These are phyloP conservation scores for Criorhina ranunculi DNA, from an alignment of 2,888 invertebrate genomes.

Conservation along the genomic window DNA sequence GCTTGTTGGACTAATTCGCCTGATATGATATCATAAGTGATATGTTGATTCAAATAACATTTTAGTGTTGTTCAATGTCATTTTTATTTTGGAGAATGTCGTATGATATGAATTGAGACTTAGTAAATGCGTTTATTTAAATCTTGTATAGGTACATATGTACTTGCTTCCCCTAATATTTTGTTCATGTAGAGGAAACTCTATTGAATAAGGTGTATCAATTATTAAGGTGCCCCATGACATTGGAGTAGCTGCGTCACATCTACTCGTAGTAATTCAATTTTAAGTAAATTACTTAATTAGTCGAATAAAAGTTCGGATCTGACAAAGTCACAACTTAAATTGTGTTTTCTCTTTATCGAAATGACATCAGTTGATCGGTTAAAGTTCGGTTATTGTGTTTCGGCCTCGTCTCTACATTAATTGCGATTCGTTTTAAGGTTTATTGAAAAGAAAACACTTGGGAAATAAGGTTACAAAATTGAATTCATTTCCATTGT, in stretches of 20 bases:
- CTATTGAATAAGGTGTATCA: no score
- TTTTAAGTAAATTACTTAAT: constrained; percentile 15
- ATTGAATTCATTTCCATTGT: neutral
- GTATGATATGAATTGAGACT: constrained; percentile 35
- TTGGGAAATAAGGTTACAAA: neutral
- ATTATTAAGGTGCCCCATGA: neutral
- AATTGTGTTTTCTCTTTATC: constrained; percentile 5
- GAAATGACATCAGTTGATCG: constrained; percentile 1
- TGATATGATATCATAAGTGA: constrained; percentile 46
- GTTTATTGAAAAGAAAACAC: constrained; percentile 9
- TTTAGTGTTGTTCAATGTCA: constrained; percentile 52
- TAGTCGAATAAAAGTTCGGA: neutral
- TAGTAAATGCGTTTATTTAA: neutral
- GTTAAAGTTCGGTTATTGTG: neutral
- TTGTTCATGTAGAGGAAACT: no score
- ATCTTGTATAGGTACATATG: neutral
- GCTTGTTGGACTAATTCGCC: constrained; percentile 14
- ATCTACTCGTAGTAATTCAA: neutral
- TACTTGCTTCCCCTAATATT: no score
- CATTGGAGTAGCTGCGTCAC: constrained; percentile 15
- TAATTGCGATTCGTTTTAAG: constrained; percentile 22
- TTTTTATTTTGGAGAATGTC: constrained; percentile 37
- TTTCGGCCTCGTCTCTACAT: constrained; percentile 36
- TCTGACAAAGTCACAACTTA: neutral
- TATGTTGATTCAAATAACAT: constrained; percentile 28